Base-by-base conservation (phyloP, 2,797 vertebrate species). In the Enteromius paludinosus region DNA sequence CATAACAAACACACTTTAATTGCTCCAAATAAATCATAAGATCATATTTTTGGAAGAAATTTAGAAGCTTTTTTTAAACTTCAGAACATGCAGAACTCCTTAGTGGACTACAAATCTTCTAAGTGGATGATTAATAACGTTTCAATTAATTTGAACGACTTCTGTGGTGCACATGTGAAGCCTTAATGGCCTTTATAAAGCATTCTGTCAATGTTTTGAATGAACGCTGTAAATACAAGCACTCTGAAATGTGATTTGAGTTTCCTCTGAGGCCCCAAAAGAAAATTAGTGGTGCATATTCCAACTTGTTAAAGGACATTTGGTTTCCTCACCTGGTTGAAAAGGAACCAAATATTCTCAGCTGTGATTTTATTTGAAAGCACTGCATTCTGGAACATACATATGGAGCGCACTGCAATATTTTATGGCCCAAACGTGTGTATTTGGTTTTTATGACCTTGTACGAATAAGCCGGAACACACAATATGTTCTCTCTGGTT, bases 381-480 rank as follows among this genome's bases (percentile, higher is more conserved):
- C 30, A 49, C 43, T 61, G n/a, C 23, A 4, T 14, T 35, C 9
- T 75, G 38, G 68, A 61, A 47, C 6, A 61, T n/a, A 12, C 25
- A 33, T 59, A 62, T 35, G 30, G 52, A 45, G 41, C 25, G 7
- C 65, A 70, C 38, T 54, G 61, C 12, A 43, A 25, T 52, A 43
- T 56, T 43, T 68, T 28, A 61, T 35, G n/a, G 8, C 68, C 62
- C 30, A 49, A 11, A 41, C 11, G 14, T n/a, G 52, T 8, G 15
- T 18, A 14, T 75, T 71, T 66, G 5, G 18, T 11, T 75, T 82
- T 65, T 65, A 75, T 43, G 61, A n/a, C 23, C 33, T 81, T 45
- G 52, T 54, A 23, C 25, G 8, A 54, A 33, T 25, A 38, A 25
- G 33, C 47, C 47, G 7, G 30, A 66, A 82, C 61, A 56, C 61